Conservation (phyloP, 2,797 vertebrate species). For the Phrynocephalus guinanensis region DNA sequence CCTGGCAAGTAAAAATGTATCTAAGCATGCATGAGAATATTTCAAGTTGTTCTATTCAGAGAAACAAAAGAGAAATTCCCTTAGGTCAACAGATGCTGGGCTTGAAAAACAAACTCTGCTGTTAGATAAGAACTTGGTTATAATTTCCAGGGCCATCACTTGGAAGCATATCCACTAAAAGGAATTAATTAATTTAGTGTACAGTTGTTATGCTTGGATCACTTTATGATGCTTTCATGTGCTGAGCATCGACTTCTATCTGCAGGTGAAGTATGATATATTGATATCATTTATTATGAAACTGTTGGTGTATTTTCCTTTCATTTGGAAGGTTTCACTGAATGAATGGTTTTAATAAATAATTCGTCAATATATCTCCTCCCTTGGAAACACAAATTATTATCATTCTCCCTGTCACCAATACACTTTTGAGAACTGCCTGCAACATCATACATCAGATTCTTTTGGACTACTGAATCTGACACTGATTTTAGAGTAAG, state of each 20-base stretch:
- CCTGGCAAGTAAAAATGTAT: neutral
- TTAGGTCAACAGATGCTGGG: neutral
- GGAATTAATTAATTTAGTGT: constrained; percentile 25
- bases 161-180: constrained; percentile 24
- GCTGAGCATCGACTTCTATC: neutral
- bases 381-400: neutral
- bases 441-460: neutral
- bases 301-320: neutral
- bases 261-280: neutral
- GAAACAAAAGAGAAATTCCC: constrained; percentile 10
- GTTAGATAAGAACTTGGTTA: constrained; percentile 13
- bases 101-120: neutral
- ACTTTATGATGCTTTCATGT: constrained; percentile 8
- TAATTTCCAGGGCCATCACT: constrained; percentile 13
- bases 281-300: constrained; percentile 10
- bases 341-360: neutral
- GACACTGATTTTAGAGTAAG: no score
- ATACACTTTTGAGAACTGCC: neutral
- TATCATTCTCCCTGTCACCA: neutral
- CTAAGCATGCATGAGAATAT: neutral
- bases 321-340: neutral
- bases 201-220: constrained; percentile 1
- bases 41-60: neutral
- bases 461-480: neutral
- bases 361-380: neutral